A percentile compares a stretch with the other conserved stretches of the same genome.
phyloP scores from a whole-genome alignment of 1,140 invertebrate genomes.

The Drosophila pectinifera region DNA sequence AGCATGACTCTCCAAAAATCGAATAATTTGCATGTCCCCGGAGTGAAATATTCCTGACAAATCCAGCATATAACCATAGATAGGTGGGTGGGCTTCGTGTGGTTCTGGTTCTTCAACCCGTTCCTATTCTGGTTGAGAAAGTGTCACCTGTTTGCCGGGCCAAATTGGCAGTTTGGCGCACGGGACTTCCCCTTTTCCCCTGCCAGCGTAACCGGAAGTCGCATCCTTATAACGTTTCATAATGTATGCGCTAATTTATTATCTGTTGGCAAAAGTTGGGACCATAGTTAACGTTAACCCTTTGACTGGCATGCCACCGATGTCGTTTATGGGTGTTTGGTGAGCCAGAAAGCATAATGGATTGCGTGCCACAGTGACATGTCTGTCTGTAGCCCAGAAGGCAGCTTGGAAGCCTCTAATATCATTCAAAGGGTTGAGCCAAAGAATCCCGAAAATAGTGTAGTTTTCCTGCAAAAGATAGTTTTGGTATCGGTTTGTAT shows the following conservation, averaged over 20 bases:
- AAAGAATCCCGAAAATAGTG: neutral
- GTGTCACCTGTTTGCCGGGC: conserved; percentile 66
- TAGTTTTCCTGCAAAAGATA: neutral
- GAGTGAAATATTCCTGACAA: too few relatives aligned
- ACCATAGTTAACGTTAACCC: conserved; percentile 72
- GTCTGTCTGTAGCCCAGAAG: conserved; percentile 16
- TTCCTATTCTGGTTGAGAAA: conserved; percentile 65
- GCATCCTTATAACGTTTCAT: conserved; percentile 77
- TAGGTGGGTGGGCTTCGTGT: conserved; percentile 12
- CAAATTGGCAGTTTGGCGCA: conserved; percentile 66
- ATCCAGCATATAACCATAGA: conserved; percentile 30
- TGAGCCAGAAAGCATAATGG: conserved; percentile 14
- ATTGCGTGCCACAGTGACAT: conserved; percentile 55
- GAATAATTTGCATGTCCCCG: conserved; percentile 34
- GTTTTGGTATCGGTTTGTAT: conserved; percentile 1
- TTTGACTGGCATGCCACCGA: conserved; percentile 56
- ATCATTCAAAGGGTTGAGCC: conserved; percentile 21
- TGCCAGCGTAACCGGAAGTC: conserved; percentile 56
- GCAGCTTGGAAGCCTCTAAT: conserved; percentile 2
- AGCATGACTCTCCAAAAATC: conserved; percentile 60
- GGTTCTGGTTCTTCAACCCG: conserved; percentile 50
- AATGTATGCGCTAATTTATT: conserved; percentile 82
- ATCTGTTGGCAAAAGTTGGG: conserved; percentile 78
- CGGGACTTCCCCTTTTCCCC: conserved; percentile 10
- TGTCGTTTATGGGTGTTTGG: conserved; percentile 24